A percentile compares a stretch with the other conserved stretches of the same genome.
Evolutionary conservation across 2,888 invertebrate genomes (phyloP).

Genomic region (Odontothrips loti): DNA sequence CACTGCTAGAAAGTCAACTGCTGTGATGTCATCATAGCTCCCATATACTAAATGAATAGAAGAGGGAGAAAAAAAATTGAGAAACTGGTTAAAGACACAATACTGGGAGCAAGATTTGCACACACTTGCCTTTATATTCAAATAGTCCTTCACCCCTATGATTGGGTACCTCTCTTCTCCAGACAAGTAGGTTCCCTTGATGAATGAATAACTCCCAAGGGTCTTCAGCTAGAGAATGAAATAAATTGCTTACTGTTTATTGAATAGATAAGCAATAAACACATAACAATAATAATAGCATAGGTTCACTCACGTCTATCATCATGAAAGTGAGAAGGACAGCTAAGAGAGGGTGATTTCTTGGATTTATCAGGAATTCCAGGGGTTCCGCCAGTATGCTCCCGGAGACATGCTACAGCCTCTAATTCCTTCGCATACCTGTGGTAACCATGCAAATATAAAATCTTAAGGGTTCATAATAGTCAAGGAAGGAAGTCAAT

Average conservation of each 20-base stretch:
- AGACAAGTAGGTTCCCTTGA: constrained; percentile 72
- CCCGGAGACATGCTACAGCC: neutral
- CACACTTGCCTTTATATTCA: constrained; percentile 67
- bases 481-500: neutral
- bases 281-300: neutral
- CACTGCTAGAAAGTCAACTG: constrained; percentile 74
- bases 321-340: neutral
- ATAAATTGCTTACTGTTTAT: constrained; percentile 13
- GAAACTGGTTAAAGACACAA: constrained; percentile 31
- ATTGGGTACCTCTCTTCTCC: constrained; percentile 61
- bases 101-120: neutral
- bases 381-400: constrained; percentile 41
- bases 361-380: constrained; percentile 55
- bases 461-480: neutral
- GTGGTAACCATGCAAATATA: constrained; percentile 35
- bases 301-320: constrained; percentile 13
- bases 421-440: constrained; percentile 49
- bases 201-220: constrained; percentile 74
- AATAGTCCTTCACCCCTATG: constrained; percentile 62
- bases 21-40: constrained; percentile 69
- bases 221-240: constrained; percentile 35
- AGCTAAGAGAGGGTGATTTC: constrained; percentile 48
- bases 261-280: neutral
- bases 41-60: constrained; percentile 62
- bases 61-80: constrained; percentile 35